Evolutionary conservation across 2,797 vertebrate species (phyloP).

Genomic region (Myotis pilosus): DNA sequence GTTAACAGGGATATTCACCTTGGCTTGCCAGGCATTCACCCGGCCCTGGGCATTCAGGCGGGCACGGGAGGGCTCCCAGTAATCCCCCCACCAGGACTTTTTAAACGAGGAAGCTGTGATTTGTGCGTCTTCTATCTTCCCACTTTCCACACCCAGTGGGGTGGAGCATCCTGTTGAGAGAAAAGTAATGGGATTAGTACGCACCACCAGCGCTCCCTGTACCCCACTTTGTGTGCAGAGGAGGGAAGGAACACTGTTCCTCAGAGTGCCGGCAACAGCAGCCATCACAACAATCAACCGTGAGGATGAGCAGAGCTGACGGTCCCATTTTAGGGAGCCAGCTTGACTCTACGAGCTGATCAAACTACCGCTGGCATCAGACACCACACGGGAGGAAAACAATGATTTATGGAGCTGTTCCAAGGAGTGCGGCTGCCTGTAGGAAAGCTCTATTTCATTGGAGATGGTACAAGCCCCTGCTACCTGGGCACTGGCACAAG

Average conservation of each 20-base stretch:
- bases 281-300: not conserved
- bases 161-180: constrained; percentile 91
- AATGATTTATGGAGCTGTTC: not conserved
- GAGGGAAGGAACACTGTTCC: not conserved
- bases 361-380: not conserved
- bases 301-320: not conserved
- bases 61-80: constrained; percentile 89
- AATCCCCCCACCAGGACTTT: constrained; percentile 85
- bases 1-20: constrained; percentile 84
- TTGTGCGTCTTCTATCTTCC: constrained; percentile 84
- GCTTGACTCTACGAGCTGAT: not conserved
- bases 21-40: constrained; percentile 93
- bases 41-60: constrained; percentile 91
- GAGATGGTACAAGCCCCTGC: not conserved
- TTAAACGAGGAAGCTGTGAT: constrained; percentile 92
- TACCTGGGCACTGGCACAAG: not conserved
- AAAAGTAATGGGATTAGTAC: constrained; percentile 3
- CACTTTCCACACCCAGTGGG: constrained; percentile 92
- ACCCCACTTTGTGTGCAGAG: not conserved
- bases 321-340: not conserved
- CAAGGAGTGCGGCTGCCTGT: not conserved
- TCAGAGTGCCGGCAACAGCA: not conserved
- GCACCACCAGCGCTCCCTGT: not conserved
- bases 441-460: not conserved
- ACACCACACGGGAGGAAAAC: not conserved